Evolutionary conservation across 2,113 vertebrate species (phyloP).

Genomic region (Lycocorax pyrrhopterus): DNA sequence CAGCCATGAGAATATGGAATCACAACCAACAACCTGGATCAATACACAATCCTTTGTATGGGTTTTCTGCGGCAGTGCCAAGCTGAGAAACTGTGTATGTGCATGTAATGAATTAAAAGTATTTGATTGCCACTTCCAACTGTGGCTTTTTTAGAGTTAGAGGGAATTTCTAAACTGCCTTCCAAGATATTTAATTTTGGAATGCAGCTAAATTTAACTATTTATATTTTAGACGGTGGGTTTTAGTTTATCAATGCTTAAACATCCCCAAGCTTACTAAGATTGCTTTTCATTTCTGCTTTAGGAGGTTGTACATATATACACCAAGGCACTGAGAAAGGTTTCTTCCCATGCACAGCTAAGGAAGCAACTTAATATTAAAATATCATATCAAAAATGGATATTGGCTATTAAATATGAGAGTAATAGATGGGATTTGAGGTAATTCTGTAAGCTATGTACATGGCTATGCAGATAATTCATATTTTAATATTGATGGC

Average conservation of each 20-base stretch:
- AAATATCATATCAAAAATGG: conserved; percentile 18
- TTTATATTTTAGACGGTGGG: background rate
- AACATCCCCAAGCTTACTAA: background rate
- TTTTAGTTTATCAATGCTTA: background rate
- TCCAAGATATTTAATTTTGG: background rate
- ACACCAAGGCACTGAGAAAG: background rate
- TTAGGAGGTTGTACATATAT: background rate
- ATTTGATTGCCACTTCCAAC: background rate
- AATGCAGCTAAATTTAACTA: background rate
- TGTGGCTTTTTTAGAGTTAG: background rate
- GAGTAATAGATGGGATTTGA: conserved; percentile 33
- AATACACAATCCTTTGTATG: too few species aligned
- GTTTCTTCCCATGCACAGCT: background rate
- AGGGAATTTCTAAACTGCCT: background rate
- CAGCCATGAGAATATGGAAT: background rate
- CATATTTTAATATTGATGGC: conserved; percentile 63
- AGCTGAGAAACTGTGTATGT: background rate
- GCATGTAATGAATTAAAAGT: background rate
- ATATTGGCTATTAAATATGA: conserved; percentile 4
- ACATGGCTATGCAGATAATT: conserved; percentile 16
- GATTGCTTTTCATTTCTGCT: background rate
- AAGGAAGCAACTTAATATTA: conserved; percentile 11
- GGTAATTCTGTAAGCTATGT: conserved; percentile 41
- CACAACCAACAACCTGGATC: background rate
- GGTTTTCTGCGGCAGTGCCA: background rate